Base-by-base conservation (phyloP, 2,888 invertebrate species). In the Quadriops clusia region DNA sequence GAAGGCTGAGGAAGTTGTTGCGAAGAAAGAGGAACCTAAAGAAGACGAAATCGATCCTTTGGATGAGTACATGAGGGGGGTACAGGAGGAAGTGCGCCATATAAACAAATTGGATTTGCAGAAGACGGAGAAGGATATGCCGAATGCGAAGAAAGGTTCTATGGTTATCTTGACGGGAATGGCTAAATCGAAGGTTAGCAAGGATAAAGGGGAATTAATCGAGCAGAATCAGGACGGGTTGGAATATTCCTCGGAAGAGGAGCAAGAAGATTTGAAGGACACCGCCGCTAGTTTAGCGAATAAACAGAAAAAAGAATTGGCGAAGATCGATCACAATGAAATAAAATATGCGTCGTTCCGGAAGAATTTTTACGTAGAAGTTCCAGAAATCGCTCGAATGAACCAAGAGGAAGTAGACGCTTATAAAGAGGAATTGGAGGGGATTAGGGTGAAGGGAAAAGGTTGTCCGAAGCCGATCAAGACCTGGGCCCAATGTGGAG, bases 401-500 rank as follows among this genome's bases (percentile, higher is more conserved):
- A 83, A 87, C 0, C 55, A 72, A 14, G 83, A 86, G 53, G 84
- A 87, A 47, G 84, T 89, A 1, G 87, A 89, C 37, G 72, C 75
- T 1, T 87, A 89, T 53, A 76, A 81, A 47, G 75, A 75, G 40
- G 93, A 95, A 47, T 55, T 98, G 38, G 98, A 98, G 65, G 94
- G 91, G 2, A 90, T 99, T 32, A 73, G 87, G 44, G 93, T 97
- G 1, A 86, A 90, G 55, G 98, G 98, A 52, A 94, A 94, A 56
- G 87, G 89, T 5, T 94, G 93, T 54, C 98, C 98, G 0, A 93
- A 90, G 54, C 85, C 86, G 0, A 89, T 99, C 36, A 86, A 78
- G 64, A 78, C 82, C 0, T 99, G 98, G 98, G 94, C 98, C 0
- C 98, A 99, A 50, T 94, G 93, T 56, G 98, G 98, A 4, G 87